Evolutionary conservation across 2,888 invertebrate species (phyloP).

Genomic region (Amphipyra berbera): DNA sequence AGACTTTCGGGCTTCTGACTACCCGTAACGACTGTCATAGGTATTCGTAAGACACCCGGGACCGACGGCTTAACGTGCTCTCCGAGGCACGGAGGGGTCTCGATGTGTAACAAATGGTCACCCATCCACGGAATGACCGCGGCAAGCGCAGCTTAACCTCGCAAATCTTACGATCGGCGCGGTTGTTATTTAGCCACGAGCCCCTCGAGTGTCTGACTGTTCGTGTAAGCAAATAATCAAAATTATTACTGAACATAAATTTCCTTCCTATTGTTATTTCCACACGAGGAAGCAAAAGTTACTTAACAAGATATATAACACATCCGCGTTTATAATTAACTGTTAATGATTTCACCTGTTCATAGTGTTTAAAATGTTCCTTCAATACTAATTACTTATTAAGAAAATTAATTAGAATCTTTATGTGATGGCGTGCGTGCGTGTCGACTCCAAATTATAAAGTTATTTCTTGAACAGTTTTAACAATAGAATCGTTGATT

Average conservation of each 20-base stretch:
- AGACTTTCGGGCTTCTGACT: too few species aligned
- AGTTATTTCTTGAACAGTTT: slow-evolving; percentile 14
- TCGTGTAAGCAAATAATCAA: too few species aligned
- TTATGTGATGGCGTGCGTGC: slow-evolving; percentile 34
- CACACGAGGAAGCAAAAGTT: slow-evolving; percentile 11
- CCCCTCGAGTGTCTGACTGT: too few species aligned
- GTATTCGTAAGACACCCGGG: too few species aligned
- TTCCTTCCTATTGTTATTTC: slow-evolving; percentile 19
- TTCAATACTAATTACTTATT: slow-evolving; percentile 6
- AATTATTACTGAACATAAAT: not conserved
- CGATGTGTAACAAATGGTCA: too few species aligned
- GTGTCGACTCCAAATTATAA: slow-evolving; percentile 29
- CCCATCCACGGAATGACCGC: too few species aligned
- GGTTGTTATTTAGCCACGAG: too few species aligned
- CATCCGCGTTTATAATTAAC: slow-evolving; percentile 21
- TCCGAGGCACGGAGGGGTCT: too few species aligned
- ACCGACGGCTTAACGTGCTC: too few species aligned
- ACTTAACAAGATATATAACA: slow-evolving; percentile 14
- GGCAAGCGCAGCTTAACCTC: too few species aligned
- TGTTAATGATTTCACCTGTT: slow-evolving; percentile 19
- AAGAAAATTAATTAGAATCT: slow-evolving; percentile 29
- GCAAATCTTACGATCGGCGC: too few species aligned
- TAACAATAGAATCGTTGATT: slow-evolving; percentile 35
- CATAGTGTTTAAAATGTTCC: slow-evolving; percentile 8
- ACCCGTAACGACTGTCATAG: too few species aligned